Percentiles rank a stretch among this genome's conserved stretches.
These are phyloP conservation scores for Pogonophryne albipinna DNA, from an alignment of 2,797 vertebrate genomes.

Conservation along the genomic window DNA sequence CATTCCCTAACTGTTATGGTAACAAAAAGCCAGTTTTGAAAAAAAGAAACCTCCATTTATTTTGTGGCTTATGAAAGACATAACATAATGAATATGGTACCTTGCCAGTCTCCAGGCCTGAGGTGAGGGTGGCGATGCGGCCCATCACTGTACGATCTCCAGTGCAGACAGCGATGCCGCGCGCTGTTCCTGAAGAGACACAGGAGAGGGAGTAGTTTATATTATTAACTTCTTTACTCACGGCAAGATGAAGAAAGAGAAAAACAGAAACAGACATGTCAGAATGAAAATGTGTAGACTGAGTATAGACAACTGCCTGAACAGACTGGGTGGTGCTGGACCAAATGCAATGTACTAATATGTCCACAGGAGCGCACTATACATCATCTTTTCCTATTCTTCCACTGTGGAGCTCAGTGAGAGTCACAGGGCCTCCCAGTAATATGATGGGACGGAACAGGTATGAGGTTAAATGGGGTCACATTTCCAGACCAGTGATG, in stretches of 20 bases:
- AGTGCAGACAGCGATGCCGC: slow-evolving; percentile 92
- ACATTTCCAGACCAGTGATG: slow-evolving; percentile 11
- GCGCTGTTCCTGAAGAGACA: slow-evolving; percentile 87
- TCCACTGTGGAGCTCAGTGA: not conserved
- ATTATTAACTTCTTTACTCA: not conserved
- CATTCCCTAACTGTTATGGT: not conserved
- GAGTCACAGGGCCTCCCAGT: not conserved
- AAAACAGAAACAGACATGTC: not conserved
- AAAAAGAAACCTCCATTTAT: not conserved
- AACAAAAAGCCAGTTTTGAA: not conserved
- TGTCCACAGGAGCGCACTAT: slow-evolving; percentile 57
- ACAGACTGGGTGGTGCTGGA: not conserved
- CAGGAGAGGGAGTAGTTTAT: not conserved
- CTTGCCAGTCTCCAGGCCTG: slow-evolving; percentile 93
- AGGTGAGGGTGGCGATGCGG: slow-evolving; percentile 93
- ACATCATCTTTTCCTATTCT: not conserved
- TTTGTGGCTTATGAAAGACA: not conserved
- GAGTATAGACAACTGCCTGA: not conserved
- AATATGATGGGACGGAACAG: not conserved
- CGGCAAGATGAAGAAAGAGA: not conserved
- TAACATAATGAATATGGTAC: slow-evolving; percentile 33
- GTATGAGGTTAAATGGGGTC: not conserved
- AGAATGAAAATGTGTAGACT: not conserved
- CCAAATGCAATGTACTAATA: not conserved
- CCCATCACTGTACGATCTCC: slow-evolving; percentile 96